Base-by-base conservation (phyloP, 2,888 invertebrate species). In the Cryptocheilus praepositus region DNA sequence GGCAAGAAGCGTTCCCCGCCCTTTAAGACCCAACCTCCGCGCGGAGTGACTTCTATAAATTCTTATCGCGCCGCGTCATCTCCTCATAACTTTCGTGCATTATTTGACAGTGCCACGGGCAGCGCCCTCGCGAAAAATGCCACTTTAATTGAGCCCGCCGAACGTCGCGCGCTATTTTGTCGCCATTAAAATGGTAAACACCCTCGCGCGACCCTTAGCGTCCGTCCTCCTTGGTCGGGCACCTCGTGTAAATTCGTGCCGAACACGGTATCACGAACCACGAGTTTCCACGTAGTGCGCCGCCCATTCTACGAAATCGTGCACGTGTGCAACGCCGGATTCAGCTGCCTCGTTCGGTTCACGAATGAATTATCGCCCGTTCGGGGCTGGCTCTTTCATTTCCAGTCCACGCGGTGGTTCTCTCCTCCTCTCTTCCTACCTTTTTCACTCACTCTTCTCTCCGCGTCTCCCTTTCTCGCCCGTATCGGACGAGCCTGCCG, bases 351-450 rank as follows among this genome's bases (percentile, higher is more conserved):
- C 85, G 87, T 86, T 87, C 87, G 87, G 85, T 87, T 86, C 87
- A 85, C 83, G 86, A 87, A 88, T 88, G 88, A 88, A 86, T 88
- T 88, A 88, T 88, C 87, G 88, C 84, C 86, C 85, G 85, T 86
- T 85, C 83, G 82, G 84, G 82, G 83, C 82, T 85, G 75, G 86
- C 86, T 86, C 87, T 88, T 88, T 88, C 87, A 88, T 88, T 88
- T 87, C 85, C 86, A 88, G 85, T 82, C 81, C 83, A 80, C 82
- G 81, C 83, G 83, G 82, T 83, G 83, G 82, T 76, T 77, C 81
- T 74, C 78, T 82, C 80, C 70, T 68, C 73, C 73, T 73, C 69
- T 56, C 76, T 69, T 74, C 65, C 74, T 72, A 73, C 82, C 77
- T 77, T 79, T 71, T 77, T 76, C 70, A 46, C 70, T 68, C 73